These are phyloP conservation scores for Nebria ingens DNA, from an alignment of 1,140 invertebrate genomes.

Conservation along the genomic window DNA sequence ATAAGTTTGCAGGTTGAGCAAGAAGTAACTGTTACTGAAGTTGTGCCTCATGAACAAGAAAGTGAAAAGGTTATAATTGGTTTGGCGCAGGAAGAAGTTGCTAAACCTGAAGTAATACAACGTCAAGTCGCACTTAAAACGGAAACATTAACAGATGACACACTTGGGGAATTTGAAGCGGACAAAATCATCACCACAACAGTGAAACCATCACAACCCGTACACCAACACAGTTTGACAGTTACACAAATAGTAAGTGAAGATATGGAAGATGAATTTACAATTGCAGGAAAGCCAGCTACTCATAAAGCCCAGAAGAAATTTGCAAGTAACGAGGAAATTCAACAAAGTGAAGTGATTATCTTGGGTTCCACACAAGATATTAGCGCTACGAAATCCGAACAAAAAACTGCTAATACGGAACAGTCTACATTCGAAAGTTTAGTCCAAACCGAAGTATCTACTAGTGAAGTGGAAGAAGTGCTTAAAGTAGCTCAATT, in stretches of 20 bases:
- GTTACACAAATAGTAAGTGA: slow-evolving; percentile 39
- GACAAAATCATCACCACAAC: slow-evolving; percentile 25
- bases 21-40: slow-evolving; percentile 20
- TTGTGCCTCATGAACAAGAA: slow-evolving; percentile 28
- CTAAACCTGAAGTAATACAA: slow-evolving; percentile 29
- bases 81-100: slow-evolving; percentile 14
- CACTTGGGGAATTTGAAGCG: slow-evolving; percentile 29
- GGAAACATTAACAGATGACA: slow-evolving; percentile 28
- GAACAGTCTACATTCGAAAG: slow-evolving; percentile 13
- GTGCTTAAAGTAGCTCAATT: slow-evolving; percentile 10
- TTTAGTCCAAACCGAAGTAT: slow-evolving; percentile 11
- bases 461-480: slow-evolving; percentile 23
- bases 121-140: slow-evolving; percentile 33
- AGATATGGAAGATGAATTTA: slow-evolving; percentile 32
- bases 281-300: slow-evolving; percentile 23
- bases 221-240: slow-evolving; percentile 39
- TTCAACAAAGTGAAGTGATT: slow-evolving; percentile 29
- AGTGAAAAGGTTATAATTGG: slow-evolving; percentile 17
- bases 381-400: slow-evolving; percentile 19
- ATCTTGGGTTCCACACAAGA: slow-evolving; percentile 23
- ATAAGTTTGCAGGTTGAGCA: neutral
- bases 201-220: slow-evolving; percentile 31
- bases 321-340: slow-evolving; percentile 19
- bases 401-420: slow-evolving; percentile 23
- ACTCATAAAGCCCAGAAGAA: slow-evolving; percentile 1